These are phyloP conservation scores for Hystrix brachyura DNA, from an alignment of 2,113 vertebrate species.

Conservation along the genomic window DNA sequence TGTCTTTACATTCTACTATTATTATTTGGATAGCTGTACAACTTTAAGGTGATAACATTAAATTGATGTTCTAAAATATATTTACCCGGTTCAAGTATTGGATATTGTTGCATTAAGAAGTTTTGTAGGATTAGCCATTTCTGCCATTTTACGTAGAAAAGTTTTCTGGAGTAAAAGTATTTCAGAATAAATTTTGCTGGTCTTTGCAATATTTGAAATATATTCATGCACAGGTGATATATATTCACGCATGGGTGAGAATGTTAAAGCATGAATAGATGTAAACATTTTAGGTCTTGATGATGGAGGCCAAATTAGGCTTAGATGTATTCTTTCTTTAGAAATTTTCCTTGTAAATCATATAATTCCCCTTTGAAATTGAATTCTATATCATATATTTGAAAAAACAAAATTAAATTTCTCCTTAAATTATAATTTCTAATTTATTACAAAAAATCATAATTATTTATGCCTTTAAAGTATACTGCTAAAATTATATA, in stretches of 20 bases:
- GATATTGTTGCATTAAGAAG: background rate
- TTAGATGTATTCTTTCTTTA: background rate
- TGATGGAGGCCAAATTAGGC: background rate
- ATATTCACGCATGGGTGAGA: background rate
- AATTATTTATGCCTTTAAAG: background rate
- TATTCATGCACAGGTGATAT: background rate
- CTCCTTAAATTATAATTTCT: background rate
- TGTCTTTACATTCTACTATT: background rate
- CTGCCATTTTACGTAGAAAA: background rate
- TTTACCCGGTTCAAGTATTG: background rate
- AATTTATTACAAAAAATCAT: background rate
- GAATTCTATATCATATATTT: background rate
- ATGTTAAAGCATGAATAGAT: background rate
- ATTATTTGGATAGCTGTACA: background rate
- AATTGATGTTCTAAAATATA: background rate
- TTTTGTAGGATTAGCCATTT: background rate
- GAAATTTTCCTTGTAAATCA: background rate
- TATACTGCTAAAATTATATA: no score
- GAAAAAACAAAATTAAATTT: background rate
- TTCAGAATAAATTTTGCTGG: constrained; percentile 21
- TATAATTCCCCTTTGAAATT: constrained; percentile 2
- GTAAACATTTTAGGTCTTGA: background rate
- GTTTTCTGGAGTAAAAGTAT: background rate
- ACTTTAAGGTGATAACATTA: background rate
- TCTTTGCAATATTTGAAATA: background rate